Evolutionary conservation across 2,797 vertebrate species (phyloP), one percentile per base, ranked within the genome.

Genomic region (Todus mexicanus): DNA sequence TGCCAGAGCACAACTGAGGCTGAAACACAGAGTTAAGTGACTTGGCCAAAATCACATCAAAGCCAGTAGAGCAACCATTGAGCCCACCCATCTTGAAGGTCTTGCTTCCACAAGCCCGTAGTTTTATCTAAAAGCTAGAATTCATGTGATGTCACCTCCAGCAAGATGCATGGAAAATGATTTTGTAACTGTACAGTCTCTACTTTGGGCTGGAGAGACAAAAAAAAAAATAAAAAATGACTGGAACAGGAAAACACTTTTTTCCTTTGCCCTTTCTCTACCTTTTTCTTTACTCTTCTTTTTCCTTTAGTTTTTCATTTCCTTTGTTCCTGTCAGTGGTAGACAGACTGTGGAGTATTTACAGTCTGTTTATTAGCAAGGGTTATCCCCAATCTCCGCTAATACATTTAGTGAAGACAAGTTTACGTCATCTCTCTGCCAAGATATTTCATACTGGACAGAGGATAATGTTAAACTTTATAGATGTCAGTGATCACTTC

Each of bases 391-490:
- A 15, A n/a, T 71, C 38, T 74, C 53, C 3, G 1, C 38, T 54
- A 66, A 84, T 45, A 43, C 18, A 40, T 91, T 78, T 73, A 42
- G 43, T 22, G 51, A 90, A 84, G 73, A 66, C 63, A 91, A 84
- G 77, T 94, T 88, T 88, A 38, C 68, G 43, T 78, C 35, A 51
- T 86, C 93, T 86, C 66, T 88, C n/a, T n/a, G 59, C 88, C 90
- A 81, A 80, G 88, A 86, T 63, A 88, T 84, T 91, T 91, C 79
- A 61, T 59, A 59, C 43, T 75, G 76, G 70, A 35, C 59, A 51
- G 80, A 90, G 22, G 77, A 59, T 75, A 92, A 73, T 60, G 76
- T 83, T 92, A 73, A 90, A 84, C 74, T 94, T 91, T 40, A 63
- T 75, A 84, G 83, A 88, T 73, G 66, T 54, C 86, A 74, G 47